Evolutionary conservation across 1,140 invertebrate species (phyloP).

Genomic region (Aphis gossypii): DNA sequence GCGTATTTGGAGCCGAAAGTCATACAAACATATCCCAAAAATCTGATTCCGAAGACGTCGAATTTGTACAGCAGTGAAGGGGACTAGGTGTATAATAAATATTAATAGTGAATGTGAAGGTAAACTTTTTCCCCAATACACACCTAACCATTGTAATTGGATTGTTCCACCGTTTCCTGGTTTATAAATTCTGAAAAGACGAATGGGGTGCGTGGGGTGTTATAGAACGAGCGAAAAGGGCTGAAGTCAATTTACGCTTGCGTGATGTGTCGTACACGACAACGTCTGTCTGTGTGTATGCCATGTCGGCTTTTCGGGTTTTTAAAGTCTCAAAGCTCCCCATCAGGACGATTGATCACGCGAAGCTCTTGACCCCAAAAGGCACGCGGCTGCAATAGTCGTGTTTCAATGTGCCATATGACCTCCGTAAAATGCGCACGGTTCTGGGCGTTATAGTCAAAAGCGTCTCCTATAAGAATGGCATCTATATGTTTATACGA

Average conservation of each 20-base stretch:
- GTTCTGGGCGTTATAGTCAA: background rate
- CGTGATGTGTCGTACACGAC: constrained; percentile 35
- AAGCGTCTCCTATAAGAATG: background rate
- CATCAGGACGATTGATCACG: constrained; percentile 40
- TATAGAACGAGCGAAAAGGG: too few species aligned
- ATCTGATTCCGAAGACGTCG: background rate
- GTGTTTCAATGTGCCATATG: background rate
- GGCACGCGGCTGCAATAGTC: background rate
- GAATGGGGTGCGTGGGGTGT: background rate
- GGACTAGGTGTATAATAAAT: background rate
- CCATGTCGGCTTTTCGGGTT: constrained; percentile 36
- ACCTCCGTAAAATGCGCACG: background rate
- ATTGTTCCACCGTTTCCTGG: constrained; percentile 36
- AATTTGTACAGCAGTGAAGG: background rate
- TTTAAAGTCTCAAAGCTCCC: background rate
- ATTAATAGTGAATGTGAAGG: background rate
- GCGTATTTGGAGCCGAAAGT: background rate
- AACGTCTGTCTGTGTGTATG: constrained; percentile 21
- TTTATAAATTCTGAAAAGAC: background rate
- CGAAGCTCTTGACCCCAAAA: constrained; percentile 44
- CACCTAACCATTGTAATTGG: constrained; percentile 32
- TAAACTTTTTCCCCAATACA: background rate
- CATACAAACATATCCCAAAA: background rate
- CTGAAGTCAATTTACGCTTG: constrained; percentile 29
- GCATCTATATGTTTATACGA: background rate